Conservation (phyloP, 2,797 vertebrate species). For the Micropoecilia bifurca region DNA sequence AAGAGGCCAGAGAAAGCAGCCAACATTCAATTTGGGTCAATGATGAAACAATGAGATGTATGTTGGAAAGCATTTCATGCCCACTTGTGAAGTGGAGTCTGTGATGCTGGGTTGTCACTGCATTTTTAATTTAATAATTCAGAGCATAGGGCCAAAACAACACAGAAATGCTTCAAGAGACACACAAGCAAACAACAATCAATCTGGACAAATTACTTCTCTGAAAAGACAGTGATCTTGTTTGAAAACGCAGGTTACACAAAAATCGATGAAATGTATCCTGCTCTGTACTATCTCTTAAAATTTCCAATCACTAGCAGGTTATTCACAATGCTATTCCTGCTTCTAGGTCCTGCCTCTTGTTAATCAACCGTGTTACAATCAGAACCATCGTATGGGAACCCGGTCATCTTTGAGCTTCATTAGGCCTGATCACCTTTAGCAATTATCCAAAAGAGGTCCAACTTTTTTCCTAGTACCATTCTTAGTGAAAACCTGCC, state of each 20-base stretch:
- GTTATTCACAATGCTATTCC: constrained; percentile 9
- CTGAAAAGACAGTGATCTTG: neutral
- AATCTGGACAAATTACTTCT: neutral
- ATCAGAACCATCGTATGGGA: constrained; percentile 67
- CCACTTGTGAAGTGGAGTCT: neutral
- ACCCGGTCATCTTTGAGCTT: constrained; percentile 39
- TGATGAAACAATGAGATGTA: neutral
- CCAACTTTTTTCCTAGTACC: constrained; percentile 23
- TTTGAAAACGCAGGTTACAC: too few species aligned
- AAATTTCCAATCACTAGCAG: constrained; percentile 17
- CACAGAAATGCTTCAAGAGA: neutral
- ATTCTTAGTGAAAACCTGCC: constrained; percentile 41
- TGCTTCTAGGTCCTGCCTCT: constrained; percentile 43
- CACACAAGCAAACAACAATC: neutral
- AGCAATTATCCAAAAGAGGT: constrained; percentile 44
- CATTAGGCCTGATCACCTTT: constrained; percentile 27
- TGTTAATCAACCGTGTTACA: constrained; percentile 69
- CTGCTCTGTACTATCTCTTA: neutral
- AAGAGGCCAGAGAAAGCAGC: neutral
- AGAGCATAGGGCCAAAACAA: too few species aligned
- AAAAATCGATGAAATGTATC: too few species aligned
- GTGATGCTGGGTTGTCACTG: neutral
- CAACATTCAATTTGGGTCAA: neutral
- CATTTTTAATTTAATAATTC: neutral
- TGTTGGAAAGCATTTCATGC: neutral